Conservation (phyloP, 1,140 invertebrate genomes). For the Penaeus japonicus region DNA sequence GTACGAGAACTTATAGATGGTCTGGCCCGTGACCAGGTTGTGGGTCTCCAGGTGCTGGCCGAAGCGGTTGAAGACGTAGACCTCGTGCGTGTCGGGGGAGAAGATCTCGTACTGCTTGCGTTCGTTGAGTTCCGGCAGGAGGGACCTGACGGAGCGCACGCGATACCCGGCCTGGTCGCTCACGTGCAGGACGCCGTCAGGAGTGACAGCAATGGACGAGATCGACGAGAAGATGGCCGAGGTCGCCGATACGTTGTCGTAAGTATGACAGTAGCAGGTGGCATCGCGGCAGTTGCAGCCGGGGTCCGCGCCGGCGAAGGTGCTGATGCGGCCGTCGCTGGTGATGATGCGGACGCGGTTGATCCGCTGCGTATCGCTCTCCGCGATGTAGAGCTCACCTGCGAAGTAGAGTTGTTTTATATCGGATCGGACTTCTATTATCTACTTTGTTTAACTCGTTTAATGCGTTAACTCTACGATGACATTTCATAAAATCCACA, state of each 20-base stretch:
- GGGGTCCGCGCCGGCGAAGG: slow-evolving; percentile 92
- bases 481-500: no score
- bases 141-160: slow-evolving; percentile 89
- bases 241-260: slow-evolving; percentile 85
- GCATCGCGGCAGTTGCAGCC: slow-evolving; percentile 93
- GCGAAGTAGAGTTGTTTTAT: background rate
- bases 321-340: slow-evolving; percentile 89
- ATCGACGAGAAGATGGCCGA: slow-evolving; percentile 94
- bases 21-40: slow-evolving; percentile 91
- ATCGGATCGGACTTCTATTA: no score
- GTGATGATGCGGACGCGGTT: slow-evolving; percentile 88
- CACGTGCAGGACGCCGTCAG: slow-evolving; percentile 92
- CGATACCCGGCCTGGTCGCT: slow-evolving; percentile 91
- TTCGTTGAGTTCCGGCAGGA: slow-evolving; percentile 74
- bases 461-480: no score
- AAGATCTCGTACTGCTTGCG: slow-evolving; percentile 90
- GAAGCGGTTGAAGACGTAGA: slow-evolving; percentile 94
- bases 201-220: slow-evolving; percentile 90
- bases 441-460: no score
- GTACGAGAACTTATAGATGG: slow-evolving; percentile 91
- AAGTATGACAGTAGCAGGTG: slow-evolving; percentile 65
- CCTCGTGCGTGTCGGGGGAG: slow-evolving; percentile 92
- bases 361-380: slow-evolving; percentile 93
- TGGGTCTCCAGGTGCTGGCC: slow-evolving; percentile 92
- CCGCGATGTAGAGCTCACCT: slow-evolving; percentile 89